Evolutionary conservation across 2,888 invertebrate species (phyloP).

Genomic region (Campopleginae sp.): DNA sequence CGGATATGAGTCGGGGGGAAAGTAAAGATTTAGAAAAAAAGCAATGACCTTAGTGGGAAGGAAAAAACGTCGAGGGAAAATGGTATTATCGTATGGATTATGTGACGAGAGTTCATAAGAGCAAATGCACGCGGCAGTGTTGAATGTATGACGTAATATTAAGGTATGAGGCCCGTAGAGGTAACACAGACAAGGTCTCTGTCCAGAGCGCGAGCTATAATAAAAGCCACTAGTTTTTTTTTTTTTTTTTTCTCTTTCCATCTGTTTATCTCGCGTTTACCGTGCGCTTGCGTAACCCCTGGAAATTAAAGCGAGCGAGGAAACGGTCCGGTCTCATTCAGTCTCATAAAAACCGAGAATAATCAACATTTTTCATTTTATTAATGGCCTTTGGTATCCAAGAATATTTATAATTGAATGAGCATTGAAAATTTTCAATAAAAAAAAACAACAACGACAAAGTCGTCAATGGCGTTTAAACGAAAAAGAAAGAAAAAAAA

Average conservation of each 20-base stretch:
- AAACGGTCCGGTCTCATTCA: conserved; percentile 49
- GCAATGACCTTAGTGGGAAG: background rate
- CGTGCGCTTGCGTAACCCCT: conserved; percentile 55
- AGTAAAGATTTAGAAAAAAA: conserved; percentile 9
- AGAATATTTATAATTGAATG: background rate
- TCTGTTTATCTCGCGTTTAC: conserved; percentile 20
- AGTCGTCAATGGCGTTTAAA: background rate
- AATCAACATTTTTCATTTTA: background rate
- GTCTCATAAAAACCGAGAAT: conserved; percentile 12
- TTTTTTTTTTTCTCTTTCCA: conserved; percentile 13
- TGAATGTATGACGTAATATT: conserved; percentile 62
- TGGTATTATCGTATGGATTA: conserved; percentile 6
- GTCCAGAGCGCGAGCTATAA: conserved; percentile 46
- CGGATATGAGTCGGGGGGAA: background rate
- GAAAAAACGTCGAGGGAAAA: conserved; percentile 25
- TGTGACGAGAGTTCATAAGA: conserved; percentile 29
- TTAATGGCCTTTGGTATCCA: background rate
- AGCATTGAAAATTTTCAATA: background rate
- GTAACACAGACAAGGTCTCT: conserved; percentile 63
- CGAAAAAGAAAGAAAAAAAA: background rate
- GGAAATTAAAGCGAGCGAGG: conserved; percentile 28
- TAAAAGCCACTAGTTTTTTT: conserved; percentile 42
- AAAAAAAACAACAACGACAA: too few species aligned
- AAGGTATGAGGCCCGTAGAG: conserved; percentile 52
- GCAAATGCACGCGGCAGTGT: background rate